Evolutionary conservation across 1,140 invertebrate genomes (phyloP), one percentile per base, ranked within the genome.

Genomic region (Brachionus angularis): DNA sequence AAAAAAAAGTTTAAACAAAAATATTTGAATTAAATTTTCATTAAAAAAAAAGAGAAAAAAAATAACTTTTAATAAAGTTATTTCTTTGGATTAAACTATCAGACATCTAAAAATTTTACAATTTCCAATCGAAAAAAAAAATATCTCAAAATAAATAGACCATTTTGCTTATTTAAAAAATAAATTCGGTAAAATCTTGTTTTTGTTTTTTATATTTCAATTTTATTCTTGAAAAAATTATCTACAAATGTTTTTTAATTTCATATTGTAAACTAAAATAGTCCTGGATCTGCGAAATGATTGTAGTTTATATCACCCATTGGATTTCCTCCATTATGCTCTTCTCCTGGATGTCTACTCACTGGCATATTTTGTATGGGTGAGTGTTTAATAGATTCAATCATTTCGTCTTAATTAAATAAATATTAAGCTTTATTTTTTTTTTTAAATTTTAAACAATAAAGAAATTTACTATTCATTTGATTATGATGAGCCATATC

Each of bases 351-450:
- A 25, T 58, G 53, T 14, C 53, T 31, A 27, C 39, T 58, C 3
- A 58, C 53, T 58, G 36, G 53, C 18, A 58, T 39, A 23, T 34
- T 58, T 12, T 36, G 53, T 23, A 67, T 36, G 3, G 62, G 62
- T 21, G 62, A 67, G 23, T 67, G 42, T 31, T 67, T 67, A 12
- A 67, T 67, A n/a, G 42, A 46, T 29, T 67, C 62, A 4, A 67
- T 67, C 23, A 67, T 67, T 67, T 67, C 62, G 29, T 47, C 62
- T 67, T 29, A 2, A 27, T 8, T 7, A 42, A 18, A 67, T n/a
- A n/a, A n/a, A n/a, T n/a, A n/a, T n/a, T n/a, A n/a, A 31, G 29
- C 29, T 67, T 16, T 31, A 64, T 12, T 44, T 44, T 27, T 29
- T 46, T n/a, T 31, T 18, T 33, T n/a, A 23, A 18, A 1, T 21